These are phyloP conservation scores for Scaptodrosophila latifasciaeformis DNA, from an alignment of 2,888 invertebrate species.

Conservation along the genomic window DNA sequence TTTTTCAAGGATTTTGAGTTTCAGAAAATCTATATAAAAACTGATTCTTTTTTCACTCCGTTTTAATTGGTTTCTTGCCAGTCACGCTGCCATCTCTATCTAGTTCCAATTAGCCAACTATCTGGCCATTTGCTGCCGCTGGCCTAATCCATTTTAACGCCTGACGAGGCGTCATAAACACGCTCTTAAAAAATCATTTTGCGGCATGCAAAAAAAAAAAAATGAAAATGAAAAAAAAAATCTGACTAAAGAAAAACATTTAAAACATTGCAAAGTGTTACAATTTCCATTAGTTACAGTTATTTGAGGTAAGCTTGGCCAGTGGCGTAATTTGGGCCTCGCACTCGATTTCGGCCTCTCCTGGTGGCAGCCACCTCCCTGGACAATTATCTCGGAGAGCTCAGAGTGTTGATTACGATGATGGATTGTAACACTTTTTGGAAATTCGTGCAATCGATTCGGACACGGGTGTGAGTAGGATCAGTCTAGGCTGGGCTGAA, in stretches of 20 bases:
- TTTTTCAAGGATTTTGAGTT: no score
- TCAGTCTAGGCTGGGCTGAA: slow-evolving; percentile 11
- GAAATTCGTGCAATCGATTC: background rate
- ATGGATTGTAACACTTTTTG: slow-evolving; percentile 65
- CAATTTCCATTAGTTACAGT: slow-evolving; percentile 68
- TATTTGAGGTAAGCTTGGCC: slow-evolving; percentile 48
- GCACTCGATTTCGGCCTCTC: slow-evolving; percentile 18
- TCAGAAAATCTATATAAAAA: no score
- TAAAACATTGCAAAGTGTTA: slow-evolving; percentile 63
- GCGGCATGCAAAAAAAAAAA: slow-evolving; percentile 9
- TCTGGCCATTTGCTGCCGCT: slow-evolving; percentile 20
- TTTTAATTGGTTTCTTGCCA: no score
- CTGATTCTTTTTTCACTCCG: no score
- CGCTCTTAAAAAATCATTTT: slow-evolving; percentile 53
- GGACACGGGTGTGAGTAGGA: no score
- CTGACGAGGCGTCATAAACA: slow-evolving; percentile 68
- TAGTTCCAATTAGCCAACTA: no score
- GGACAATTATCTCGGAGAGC: slow-evolving; percentile 45
- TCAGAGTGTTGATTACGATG: slow-evolving; percentile 59
- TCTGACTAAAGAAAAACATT: slow-evolving; percentile 29
- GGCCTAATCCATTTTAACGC: slow-evolving; percentile 62
- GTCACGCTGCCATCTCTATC: no score
- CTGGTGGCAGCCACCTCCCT: slow-evolving; percentile 13
- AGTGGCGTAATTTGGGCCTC: slow-evolving; percentile 47
- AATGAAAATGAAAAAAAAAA: background rate